A percentile compares a stretch with the other conserved stretches of the same genome.
These are phyloP conservation scores for Cheilinus undulatus DNA, from an alignment of 2,113 vertebrate genomes.

Conservation along the genomic window DNA sequence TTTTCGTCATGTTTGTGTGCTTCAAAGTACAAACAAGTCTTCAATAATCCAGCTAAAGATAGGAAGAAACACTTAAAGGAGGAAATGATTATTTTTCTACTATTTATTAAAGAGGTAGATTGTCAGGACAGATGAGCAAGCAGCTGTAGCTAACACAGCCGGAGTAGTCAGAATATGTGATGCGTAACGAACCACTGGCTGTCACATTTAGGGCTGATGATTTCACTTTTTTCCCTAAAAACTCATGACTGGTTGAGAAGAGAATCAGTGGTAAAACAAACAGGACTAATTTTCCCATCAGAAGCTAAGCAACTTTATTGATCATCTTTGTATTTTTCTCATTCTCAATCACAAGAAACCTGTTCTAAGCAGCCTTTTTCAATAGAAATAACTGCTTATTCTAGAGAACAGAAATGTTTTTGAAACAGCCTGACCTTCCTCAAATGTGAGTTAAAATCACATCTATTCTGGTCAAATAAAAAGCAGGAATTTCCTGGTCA, in stretches of 20 bases:
- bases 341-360: background rate
- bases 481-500: background rate
- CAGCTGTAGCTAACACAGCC: slow-evolving; percentile 22
- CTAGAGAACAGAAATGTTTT: no score
- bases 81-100: slow-evolving; percentile 99
- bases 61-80: slow-evolving; percentile 85
- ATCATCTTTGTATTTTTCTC: slow-evolving; percentile 7
- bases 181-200: background rate
- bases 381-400: no score
- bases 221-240: slow-evolving; percentile 10
- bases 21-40: slow-evolving; percentile 77
- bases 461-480: background rate
- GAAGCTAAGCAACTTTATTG: slow-evolving; percentile 13
- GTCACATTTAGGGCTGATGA: slow-evolving; percentile 35
- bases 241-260: slow-evolving; percentile 9
- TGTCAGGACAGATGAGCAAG: slow-evolving; percentile 64
- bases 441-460: background rate
- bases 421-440: no score
- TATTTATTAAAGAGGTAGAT: slow-evolving; percentile 96
- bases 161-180: background rate
- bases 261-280: background rate
- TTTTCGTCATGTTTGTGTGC: slow-evolving; percentile 55
- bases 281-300: background rate
- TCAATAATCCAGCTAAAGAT: slow-evolving; percentile 53
- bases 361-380: background rate